Percentiles rank a stretch among this genome's conserved stretches.
Evolutionary conservation across 37 sponge, comb jelly and placozoan genomes (phyloP).

Genomic region (Aphrocallistes beatrix): DNA sequence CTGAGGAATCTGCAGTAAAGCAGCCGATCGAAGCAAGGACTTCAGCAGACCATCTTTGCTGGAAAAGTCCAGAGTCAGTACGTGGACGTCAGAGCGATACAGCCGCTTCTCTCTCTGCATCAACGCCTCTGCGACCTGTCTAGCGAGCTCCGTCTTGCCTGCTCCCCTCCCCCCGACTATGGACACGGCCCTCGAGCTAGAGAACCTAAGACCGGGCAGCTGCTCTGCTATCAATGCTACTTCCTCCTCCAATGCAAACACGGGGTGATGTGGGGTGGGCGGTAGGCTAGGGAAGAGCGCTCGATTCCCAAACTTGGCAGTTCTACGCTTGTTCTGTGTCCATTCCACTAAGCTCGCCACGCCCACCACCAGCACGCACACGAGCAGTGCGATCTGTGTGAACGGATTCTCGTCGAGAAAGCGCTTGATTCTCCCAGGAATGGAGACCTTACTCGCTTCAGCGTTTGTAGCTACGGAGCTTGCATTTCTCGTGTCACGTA

Average conservation of each 20-base stretch:
- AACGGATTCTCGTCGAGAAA: not conserved
- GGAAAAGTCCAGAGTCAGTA: not conserved
- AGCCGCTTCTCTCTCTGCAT: not conserved
- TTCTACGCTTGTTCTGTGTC: not conserved
- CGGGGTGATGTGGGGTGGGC: not conserved
- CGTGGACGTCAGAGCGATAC: not conserved
- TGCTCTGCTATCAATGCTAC: not conserved
- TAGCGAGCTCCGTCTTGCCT: slow-evolving; percentile 11
- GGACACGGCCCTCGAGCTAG: not conserved
- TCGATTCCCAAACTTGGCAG: not conserved
- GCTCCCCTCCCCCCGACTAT: not conserved
- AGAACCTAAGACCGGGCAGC: not conserved
- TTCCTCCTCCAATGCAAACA: not conserved
- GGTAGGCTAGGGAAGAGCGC: not conserved
- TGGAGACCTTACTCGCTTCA: not conserved
- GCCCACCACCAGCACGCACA: not conserved
- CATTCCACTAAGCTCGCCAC: not conserved
- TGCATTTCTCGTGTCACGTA: no score
- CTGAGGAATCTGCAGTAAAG: not conserved
- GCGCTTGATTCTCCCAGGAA: not conserved
- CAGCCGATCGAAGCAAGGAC: not conserved
- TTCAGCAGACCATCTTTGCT: not conserved
- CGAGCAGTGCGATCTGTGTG: slow-evolving; percentile 10
- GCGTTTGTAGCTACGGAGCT: not conserved
- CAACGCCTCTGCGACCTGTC: not conserved